Conservation (phyloP, 2,113 vertebrate species). For the Menura novaehollandiae region DNA sequence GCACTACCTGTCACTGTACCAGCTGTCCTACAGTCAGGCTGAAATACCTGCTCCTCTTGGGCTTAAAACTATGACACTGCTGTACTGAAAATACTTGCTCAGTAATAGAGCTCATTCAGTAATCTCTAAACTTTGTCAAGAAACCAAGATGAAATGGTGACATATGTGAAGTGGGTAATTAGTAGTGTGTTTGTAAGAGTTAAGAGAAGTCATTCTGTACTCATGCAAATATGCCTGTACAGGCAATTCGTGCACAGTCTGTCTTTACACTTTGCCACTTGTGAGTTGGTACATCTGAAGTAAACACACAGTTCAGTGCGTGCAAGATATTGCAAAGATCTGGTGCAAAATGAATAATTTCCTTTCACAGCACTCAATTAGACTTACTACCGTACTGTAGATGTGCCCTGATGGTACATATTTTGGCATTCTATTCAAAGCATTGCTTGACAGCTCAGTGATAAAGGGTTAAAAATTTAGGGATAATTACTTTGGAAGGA, state of each 20-base stretch:
- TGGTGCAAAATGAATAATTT: not conserved
- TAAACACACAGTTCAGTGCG: not conserved
- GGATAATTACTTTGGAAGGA: not conserved
- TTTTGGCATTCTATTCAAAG: not conserved
- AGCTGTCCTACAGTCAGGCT: not conserved
- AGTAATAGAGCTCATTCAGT: not conserved
- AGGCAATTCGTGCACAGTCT: constrained; percentile 11
- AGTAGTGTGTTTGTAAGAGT: not conserved
- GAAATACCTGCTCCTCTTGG: not conserved
- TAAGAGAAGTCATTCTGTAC: not conserved
- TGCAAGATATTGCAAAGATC: constrained; percentile 28
- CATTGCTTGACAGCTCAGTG: not conserved
- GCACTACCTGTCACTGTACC: not conserved
- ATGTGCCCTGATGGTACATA: not conserved
- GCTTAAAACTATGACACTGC: not conserved
- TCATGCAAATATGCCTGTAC: not conserved
- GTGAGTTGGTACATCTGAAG: constrained; percentile 13
- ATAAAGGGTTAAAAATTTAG: not conserved
- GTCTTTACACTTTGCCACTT: constrained; percentile 30
- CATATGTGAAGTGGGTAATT: not conserved
- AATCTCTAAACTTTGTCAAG: not conserved
- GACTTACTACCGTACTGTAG: not conserved
- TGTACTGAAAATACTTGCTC: not conserved
- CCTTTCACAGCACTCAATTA: not conserved
- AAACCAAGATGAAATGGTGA: not conserved